These are phyloP conservation scores for Pogonocichla stellata DNA, from an alignment of 2,113 vertebrate genomes.

Conservation along the genomic window DNA sequence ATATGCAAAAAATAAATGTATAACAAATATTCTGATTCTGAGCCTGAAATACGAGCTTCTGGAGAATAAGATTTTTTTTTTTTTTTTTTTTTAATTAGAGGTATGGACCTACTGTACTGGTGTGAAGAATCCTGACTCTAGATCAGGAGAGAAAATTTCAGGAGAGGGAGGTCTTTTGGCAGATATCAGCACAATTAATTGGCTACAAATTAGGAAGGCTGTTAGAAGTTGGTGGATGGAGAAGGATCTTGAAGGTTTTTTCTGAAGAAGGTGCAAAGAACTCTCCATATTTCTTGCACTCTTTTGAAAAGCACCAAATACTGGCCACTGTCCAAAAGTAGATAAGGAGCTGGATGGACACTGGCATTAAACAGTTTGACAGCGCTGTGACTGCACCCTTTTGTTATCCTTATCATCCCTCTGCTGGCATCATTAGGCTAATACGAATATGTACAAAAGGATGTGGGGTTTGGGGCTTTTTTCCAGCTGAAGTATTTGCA, in stretches of 20 bases:
- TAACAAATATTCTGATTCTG: not conserved
- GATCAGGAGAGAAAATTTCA: not conserved
- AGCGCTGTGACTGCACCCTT: not conserved
- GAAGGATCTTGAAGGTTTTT: not conserved
- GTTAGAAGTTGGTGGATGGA: not conserved
- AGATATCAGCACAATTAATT: not conserved
- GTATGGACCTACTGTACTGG: fast-evolving
- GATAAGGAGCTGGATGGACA: not conserved
- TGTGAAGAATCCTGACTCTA: not conserved
- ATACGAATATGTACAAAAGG: not conserved
- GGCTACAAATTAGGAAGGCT: not conserved
- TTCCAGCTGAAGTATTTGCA: not conserved
- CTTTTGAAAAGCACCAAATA: not conserved
- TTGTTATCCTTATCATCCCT: not conserved
- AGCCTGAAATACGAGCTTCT: not conserved
- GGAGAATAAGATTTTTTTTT: not conserved
- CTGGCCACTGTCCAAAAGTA: not conserved
- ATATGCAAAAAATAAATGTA: fast-evolving
- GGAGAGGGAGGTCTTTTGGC: not conserved
- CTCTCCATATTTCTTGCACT: not conserved
- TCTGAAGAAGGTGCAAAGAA: not conserved
- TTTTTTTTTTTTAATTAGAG: not conserved
- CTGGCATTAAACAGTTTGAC: not conserved
- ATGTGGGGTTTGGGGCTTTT: not conserved
- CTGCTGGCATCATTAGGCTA: not conserved